Conservation (phyloP, 2,888 invertebrate genomes). For the Lycocerus yunnanus region DNA sequence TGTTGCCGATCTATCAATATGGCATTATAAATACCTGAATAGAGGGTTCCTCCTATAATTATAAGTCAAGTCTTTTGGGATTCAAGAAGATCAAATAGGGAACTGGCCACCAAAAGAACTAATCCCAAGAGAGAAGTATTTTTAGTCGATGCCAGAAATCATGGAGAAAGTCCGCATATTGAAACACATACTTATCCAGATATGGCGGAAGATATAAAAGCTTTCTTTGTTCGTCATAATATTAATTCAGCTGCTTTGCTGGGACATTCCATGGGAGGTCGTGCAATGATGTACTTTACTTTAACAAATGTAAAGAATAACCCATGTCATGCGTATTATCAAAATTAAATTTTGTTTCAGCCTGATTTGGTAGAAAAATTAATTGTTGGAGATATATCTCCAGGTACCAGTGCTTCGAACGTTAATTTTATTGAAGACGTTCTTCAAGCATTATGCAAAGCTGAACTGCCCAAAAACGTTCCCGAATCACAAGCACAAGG, state of each 20-base stretch:
- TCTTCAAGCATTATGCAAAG: slow-evolving; percentile 68
- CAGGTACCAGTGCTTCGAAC: slow-evolving; percentile 64
- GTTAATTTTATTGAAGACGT: slow-evolving; percentile 65
- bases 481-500: slow-evolving; percentile 73
- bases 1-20: slow-evolving; percentile 64
- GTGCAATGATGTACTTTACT: slow-evolving; percentile 84
- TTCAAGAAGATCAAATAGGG: slow-evolving; percentile 77
- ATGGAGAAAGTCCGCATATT: slow-evolving; percentile 89
- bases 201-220: slow-evolving; percentile 74
- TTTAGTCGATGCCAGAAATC: slow-evolving; percentile 89
- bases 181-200: slow-evolving; percentile 72
- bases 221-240: slow-evolving; percentile 66
- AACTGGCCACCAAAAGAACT: slow-evolving; percentile 70
- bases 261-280: slow-evolving; percentile 97
- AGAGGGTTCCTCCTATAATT: slow-evolving; percentile 66
- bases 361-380: slow-evolving; percentile 68
- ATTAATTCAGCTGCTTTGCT: slow-evolving; percentile 71
- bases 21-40: slow-evolving; percentile 61
- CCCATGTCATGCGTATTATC: neutral
- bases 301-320: slow-evolving; percentile 64
- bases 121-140: slow-evolving; percentile 72
- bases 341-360: neutral
- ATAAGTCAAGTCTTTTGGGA: slow-evolving; percentile 91
- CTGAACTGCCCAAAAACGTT: slow-evolving; percentile 65
- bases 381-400: slow-evolving; percentile 76